Evolutionary conservation across 2,888 invertebrate genomes (phyloP).

Genomic region (Drosophila peninsularis): DNA sequence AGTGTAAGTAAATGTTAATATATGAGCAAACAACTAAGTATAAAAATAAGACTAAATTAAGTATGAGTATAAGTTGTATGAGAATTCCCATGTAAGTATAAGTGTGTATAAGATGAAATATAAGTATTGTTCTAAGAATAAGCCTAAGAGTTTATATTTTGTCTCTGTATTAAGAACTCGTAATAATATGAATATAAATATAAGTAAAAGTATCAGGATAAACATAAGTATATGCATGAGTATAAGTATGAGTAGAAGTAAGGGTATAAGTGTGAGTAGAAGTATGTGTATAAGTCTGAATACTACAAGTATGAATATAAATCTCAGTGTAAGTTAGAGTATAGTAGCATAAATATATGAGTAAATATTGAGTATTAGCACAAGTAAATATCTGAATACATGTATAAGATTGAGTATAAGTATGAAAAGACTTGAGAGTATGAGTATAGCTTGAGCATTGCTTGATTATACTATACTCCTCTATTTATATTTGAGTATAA

Average conservation of each 20-base stretch:
- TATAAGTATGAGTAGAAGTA: slow-evolving; percentile 1
- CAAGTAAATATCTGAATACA: not conserved
- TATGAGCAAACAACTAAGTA: not conserved
- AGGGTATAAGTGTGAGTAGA: not conserved
- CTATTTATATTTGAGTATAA: too few relatives aligned
- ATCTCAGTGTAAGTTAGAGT: not conserved
- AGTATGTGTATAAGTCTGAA: not conserved
- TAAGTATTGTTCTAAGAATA: too few relatives aligned
- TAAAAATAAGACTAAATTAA: not conserved
- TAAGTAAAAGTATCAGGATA: not conserved
- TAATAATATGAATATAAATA: not conserved
- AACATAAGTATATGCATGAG: not conserved
- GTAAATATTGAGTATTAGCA: not conserved
- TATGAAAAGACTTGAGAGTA: too few relatives aligned
- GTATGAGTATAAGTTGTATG: not conserved
- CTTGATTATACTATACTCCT: too few relatives aligned
- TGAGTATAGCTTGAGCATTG: too few relatives aligned
- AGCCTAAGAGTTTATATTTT: too few relatives aligned
- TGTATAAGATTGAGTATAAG: not conserved
- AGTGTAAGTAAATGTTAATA: not conserved
- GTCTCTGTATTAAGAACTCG: too few relatives aligned
- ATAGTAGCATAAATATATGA: not conserved
- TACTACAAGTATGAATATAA: not conserved
- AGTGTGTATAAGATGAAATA: too few relatives aligned
- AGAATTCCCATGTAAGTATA: too few relatives aligned